Evolutionary conservation across 2,797 vertebrate species (phyloP).

Genomic region (Phalloptychus januarius): DNA sequence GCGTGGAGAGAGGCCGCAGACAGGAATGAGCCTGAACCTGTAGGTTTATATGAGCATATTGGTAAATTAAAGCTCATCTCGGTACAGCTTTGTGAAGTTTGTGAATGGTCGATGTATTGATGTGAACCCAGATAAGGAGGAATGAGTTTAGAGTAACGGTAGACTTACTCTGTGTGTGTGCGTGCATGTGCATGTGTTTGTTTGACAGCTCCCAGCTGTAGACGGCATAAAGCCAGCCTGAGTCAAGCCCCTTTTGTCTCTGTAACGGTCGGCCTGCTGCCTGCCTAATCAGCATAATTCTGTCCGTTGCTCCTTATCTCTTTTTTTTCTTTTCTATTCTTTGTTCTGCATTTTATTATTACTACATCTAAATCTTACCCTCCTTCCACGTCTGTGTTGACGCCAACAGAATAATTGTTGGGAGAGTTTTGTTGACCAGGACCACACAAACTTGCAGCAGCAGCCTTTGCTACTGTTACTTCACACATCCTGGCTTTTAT

Average conservation of each 20-base stretch:
- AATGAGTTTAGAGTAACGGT: conserved; percentile 58
- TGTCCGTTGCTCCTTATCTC: conserved; percentile 14
- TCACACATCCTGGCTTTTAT: conserved; percentile 71
- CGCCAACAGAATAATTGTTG: conserved; percentile 33
- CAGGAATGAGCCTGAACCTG: conserved; percentile 37
- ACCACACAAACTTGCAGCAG: conserved; percentile 44
- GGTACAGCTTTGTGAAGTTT: conserved; percentile 55
- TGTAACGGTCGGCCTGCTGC: conserved; percentile 64
- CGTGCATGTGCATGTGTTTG: conserved; percentile 26
- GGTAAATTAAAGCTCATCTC: conserved; percentile 54
- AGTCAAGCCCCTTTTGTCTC: conserved; percentile 71
- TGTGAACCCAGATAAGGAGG: conserved; percentile 52
- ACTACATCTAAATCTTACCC: conserved; percentile 3
- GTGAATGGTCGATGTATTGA: conserved; percentile 35
- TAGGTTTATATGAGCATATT: conserved; percentile 18
- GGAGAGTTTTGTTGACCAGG: conserved; percentile 18
- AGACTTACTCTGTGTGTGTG: conserved; percentile 14
- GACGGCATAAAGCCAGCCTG: conserved; percentile 68
- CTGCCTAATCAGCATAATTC: conserved; percentile 72
- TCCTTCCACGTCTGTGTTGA: conserved; percentile 19
- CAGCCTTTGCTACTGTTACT: conserved; percentile 60
- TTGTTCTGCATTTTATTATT: not conserved
- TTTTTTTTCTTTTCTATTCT: conserved; percentile 31
- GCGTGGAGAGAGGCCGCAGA: conserved; percentile 26
- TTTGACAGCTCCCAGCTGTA: conserved; percentile 71